Conservation (phyloP, 2,888 invertebrate species). For the Torymus tubicola region DNA sequence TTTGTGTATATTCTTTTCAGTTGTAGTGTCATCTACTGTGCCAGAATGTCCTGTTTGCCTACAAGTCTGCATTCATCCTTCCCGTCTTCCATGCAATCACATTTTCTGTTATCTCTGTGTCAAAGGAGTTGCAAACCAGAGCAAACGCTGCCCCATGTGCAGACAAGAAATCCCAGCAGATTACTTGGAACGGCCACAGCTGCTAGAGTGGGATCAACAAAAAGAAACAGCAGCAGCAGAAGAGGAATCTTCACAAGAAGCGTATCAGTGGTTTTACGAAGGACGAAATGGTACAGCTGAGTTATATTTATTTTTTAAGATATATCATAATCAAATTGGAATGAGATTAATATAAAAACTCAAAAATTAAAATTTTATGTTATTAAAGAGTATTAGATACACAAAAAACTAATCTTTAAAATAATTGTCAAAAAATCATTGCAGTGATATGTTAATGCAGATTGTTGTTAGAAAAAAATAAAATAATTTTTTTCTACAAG, state of each 20-base stretch:
- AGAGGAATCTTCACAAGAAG: conserved; percentile 77
- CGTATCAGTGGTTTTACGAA: conserved; percentile 97
- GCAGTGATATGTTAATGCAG: too few relatives aligned
- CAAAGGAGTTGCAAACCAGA: conserved; percentile 93
- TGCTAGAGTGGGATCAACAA: conserved; percentile 80
- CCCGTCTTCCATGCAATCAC: conserved; percentile 94
- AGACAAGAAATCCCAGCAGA: conserved; percentile 92
- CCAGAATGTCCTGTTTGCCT: conserved; percentile 95
- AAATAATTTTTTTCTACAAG: not conserved
- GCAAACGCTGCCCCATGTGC: conserved; percentile 94
- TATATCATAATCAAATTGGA: too few relatives aligned
- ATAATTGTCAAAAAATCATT: too few relatives aligned
- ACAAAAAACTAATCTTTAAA: too few relatives aligned
- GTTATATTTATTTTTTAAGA: too few relatives aligned
- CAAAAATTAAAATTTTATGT: too few relatives aligned
- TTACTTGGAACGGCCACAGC: conserved; percentile 89
- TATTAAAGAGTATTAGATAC: conserved; percentile 68
- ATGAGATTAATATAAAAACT: too few relatives aligned
- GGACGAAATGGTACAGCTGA: conserved; percentile 86
- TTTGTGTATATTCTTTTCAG: conserved; percentile 11
- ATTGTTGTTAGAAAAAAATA: conserved; percentile 8
- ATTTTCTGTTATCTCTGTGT: conserved; percentile 97
- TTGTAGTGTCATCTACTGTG: conserved; percentile 55
- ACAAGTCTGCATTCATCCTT: conserved; percentile 94
- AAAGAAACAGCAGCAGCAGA: conserved; percentile 70